Conservation (phyloP, 2,113 vertebrate genomes). For the Cettia cetti region DNA sequence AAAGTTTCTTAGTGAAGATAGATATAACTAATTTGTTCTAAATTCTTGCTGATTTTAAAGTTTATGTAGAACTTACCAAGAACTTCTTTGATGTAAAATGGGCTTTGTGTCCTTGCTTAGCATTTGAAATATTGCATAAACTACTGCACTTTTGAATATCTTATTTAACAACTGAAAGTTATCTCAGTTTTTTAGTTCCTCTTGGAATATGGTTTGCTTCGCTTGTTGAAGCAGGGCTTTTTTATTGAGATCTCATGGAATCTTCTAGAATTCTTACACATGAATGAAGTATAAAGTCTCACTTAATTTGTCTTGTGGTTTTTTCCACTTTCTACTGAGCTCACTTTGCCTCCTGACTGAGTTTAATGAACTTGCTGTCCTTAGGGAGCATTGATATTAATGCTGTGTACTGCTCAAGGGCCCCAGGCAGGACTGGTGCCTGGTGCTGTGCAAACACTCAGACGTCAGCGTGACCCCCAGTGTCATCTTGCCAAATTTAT, state of each 20-base stretch:
- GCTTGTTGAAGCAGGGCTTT: background rate
- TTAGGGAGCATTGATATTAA: background rate
- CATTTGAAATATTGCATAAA: background rate
- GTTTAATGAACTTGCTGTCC: slow-evolving; percentile 19
- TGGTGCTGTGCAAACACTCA: background rate
- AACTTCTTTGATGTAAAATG: background rate
- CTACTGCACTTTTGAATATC: background rate
- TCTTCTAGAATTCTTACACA: background rate
- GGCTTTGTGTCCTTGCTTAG: background rate
- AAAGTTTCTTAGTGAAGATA: background rate
- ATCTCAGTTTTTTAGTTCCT: background rate
- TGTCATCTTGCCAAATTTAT: background rate
- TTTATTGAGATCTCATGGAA: background rate
- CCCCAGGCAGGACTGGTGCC: background rate
- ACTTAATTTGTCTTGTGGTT: slow-evolving; percentile 4
- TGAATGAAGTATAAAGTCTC: background rate
- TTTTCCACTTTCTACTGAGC: background rate
- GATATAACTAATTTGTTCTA: background rate
- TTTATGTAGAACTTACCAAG: background rate
- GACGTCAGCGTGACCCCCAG: background rate
- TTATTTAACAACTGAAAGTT: background rate
- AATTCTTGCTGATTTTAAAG: background rate
- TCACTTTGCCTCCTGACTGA: background rate
- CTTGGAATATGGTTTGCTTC: background rate
- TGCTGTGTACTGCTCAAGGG: background rate